Evolutionary conservation across 2,797 vertebrate species (phyloP).

Genomic region (Sandelia bainsii): DNA sequence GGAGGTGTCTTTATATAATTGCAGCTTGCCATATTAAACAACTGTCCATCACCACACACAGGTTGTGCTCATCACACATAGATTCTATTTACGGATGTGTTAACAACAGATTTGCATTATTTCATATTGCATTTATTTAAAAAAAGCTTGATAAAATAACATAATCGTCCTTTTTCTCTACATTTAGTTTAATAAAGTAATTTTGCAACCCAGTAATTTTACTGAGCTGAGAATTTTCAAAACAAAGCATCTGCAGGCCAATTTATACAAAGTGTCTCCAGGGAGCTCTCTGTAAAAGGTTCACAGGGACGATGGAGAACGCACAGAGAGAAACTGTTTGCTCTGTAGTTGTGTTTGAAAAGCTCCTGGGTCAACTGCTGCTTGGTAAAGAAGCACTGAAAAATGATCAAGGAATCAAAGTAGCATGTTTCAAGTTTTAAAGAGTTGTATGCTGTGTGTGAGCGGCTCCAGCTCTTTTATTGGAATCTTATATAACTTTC

Average conservation of each 20-base stretch:
- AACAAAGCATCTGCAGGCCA: slow-evolving; percentile 13
- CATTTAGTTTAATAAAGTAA: background rate
- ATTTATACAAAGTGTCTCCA: background rate
- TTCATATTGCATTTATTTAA: background rate
- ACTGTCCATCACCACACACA: slow-evolving; percentile 5
- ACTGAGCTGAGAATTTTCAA: background rate
- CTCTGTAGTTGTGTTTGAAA: slow-evolving; percentile 37
- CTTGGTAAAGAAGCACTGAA: slow-evolving; percentile 15
- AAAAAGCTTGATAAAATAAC: background rate
- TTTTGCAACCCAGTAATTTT: too few species aligned
- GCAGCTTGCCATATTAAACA: background rate
- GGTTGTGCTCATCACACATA: background rate
- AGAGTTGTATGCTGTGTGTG: slow-evolving; percentile 8
- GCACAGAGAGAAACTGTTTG: slow-evolving; percentile 9
- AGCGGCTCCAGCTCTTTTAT: slow-evolving; percentile 48
- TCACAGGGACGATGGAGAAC: background rate
- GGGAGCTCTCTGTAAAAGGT: background rate
- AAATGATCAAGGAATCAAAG: slow-evolving; percentile 33
- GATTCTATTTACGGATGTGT: background rate
- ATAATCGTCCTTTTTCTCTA: background rate
- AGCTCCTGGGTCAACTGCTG: slow-evolving; percentile 24
- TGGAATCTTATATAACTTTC: slow-evolving; percentile 56
- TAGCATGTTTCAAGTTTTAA: slow-evolving; percentile 26
- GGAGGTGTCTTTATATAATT: slow-evolving; percentile 1
- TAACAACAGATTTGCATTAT: background rate